Base-by-base conservation (phyloP, 2,888 invertebrate genomes). In the Ophion ventricosus region DNA sequence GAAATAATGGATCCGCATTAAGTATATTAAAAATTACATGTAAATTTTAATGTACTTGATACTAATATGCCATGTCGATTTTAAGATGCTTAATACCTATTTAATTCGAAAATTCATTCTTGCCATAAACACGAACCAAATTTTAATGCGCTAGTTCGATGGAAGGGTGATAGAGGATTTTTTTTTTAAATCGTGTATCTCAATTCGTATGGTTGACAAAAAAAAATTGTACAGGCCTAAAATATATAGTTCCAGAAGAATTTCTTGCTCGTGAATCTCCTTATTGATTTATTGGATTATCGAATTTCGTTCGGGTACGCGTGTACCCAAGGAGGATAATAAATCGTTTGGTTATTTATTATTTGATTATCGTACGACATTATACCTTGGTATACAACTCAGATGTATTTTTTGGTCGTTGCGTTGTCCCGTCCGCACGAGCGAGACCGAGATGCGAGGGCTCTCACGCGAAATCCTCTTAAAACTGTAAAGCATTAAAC, bases 401-500 rank as follows among this genome's bases (percentile, higher is more conserved):
- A 35, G 43, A 64, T 57, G 40, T 29, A 40, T n/a, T 29, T 67
- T 61, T 59, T 57, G 56, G 20, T 61, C 23, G 77, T 82, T 80
- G 64, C 83, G 82, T 73, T 26, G 74, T 74, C 40, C 78, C 81
- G 35, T 40, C 59, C 75, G 67, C 75, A 73, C 66, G 40, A 56
- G 56, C 57, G 20, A 56, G 43, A 59, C 43, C 40, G 57, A 54
- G 35, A 59, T 26, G 77, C 43, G 54, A 72, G 67, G 74, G 59
- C 67, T 69, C 77, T 29, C 66, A 73, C 69, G 74, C 66, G 54
- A 74, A 86, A 84, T 84, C 86, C 84, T 82, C 84, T 86, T 82
- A 82, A 80, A 86, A 84, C 82, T 84, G 64, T 86, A 86, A 86
- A 84, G 80, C 84, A 67, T 82, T 80, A 70, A 80, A 75, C 82